Conservation (phyloP, 1,140 invertebrate genomes). For the Brevipalpus yothersi region DNA sequence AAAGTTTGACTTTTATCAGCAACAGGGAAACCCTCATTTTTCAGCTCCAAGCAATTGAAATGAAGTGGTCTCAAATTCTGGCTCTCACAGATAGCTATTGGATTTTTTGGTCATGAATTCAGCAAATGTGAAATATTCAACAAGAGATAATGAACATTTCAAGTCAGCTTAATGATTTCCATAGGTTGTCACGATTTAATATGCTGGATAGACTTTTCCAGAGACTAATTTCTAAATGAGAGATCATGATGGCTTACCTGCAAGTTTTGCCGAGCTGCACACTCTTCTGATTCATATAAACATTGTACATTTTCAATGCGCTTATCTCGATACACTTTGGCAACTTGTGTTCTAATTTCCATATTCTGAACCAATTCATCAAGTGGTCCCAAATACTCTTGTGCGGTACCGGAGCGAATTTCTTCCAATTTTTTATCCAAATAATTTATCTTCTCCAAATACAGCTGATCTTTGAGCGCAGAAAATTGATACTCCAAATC, state of each 20-base stretch:
- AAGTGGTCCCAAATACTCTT: constrained; percentile 63
- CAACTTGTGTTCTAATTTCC: constrained; percentile 59
- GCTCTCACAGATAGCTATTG: too few relatives aligned
- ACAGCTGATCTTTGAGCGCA: constrained; percentile 63
- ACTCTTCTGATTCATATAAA: constrained; percentile 61
- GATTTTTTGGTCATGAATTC: too few relatives aligned
- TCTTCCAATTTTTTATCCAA: constrained; percentile 62
- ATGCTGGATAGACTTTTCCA: neutral
- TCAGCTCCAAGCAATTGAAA: neutral
- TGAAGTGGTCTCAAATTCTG: neutral
- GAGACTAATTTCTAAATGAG: neutral
- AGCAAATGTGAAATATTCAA: too few relatives aligned
- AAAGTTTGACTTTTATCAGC: too few relatives aligned
- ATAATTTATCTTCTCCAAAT: constrained; percentile 52
- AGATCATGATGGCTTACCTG: constrained; percentile 29
- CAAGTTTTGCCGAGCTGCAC: constrained; percentile 63
- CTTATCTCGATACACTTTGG: constrained; percentile 51
- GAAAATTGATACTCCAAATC: constrained; percentile 71
- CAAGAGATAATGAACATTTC: too few relatives aligned
- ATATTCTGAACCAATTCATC: constrained; percentile 58
- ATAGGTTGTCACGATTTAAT: too few relatives aligned
- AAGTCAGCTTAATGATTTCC: too few relatives aligned
- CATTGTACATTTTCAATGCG: constrained; percentile 57
- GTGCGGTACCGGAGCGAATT: constrained; percentile 50
- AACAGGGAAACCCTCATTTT: neutral